Percentiles rank a stretch among this genome's conserved stretches.
Conservation (phyloP, 2,797 vertebrate genomes). For the Catharus ustulatus region DNA sequence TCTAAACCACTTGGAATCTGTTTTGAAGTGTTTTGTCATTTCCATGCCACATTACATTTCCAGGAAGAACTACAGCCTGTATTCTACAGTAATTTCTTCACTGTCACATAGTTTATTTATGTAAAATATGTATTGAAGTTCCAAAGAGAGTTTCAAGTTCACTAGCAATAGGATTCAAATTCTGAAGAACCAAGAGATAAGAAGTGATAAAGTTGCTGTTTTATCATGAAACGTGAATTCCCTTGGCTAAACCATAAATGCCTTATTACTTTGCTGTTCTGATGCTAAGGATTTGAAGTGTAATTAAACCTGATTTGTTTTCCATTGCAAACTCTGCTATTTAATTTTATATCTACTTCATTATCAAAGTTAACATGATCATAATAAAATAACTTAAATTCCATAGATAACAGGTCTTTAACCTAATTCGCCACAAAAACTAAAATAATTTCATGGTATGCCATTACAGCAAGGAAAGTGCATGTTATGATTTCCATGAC, state of each 20-base stretch:
- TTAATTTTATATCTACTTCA: not conserved
- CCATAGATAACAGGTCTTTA: not conserved
- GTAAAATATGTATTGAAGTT: not conserved
- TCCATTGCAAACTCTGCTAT: not conserved
- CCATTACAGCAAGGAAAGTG: not conserved
- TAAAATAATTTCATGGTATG: not conserved
- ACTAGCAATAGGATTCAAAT: not conserved
- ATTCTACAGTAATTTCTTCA: not conserved
- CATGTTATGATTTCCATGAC: not conserved
- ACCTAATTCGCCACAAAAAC: not conserved
- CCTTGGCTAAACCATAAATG: not conserved
- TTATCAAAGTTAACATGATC: not conserved
- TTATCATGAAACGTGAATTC: conserved; percentile 21
- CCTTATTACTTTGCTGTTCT: not conserved
- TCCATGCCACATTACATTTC: not conserved
- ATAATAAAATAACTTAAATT: not conserved
- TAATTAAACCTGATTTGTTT: conserved; percentile 46
- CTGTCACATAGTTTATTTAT: not conserved
- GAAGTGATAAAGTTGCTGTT: not conserved
- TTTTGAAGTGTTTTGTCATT: not conserved
- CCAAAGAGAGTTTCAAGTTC: not conserved
- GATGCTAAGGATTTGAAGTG: not conserved
- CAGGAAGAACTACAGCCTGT: not conserved
- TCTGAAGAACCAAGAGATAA: not conserved
- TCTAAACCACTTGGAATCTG: not conserved